Evolutionary conservation across 2,113 vertebrate species (phyloP).

Genomic region (Isichthys henryi): DNA sequence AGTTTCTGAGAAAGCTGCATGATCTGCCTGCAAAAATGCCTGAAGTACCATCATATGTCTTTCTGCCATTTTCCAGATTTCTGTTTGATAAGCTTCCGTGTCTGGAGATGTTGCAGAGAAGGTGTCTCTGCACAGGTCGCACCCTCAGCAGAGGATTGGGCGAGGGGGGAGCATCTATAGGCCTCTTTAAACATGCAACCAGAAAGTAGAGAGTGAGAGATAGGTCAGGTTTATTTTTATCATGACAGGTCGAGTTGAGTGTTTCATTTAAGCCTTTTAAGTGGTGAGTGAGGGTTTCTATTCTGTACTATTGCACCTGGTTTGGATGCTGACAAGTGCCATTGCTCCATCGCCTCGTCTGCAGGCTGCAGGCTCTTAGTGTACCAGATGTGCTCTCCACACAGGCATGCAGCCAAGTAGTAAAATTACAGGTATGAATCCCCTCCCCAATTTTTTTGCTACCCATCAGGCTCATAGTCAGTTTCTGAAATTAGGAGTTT

Average conservation of each 20-base stretch:
- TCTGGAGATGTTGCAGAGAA: neutral
- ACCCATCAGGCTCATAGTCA: neutral
- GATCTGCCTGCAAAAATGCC: neutral
- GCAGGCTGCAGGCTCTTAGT: neutral
- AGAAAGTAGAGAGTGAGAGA: slow-evolving; percentile 31
- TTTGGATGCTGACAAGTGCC: slow-evolving; percentile 12
- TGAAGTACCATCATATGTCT: neutral
- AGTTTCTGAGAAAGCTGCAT: neutral
- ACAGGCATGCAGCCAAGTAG: neutral
- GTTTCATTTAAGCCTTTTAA: slow-evolving; percentile 27
- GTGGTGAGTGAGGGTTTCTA: slow-evolving; percentile 26
- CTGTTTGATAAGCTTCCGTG: neutral
- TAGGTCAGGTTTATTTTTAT: slow-evolving; percentile 43
- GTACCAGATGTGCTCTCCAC: neutral
- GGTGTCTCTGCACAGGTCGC: neutral
- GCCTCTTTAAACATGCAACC: neutral
- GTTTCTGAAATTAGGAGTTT: neutral
- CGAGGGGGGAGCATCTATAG: neutral
- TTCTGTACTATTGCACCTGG: slow-evolving; percentile 17
- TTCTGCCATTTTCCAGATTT: neutral
- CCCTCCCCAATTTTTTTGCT: neutral
- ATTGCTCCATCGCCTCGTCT: neutral
- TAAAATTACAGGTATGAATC: neutral
- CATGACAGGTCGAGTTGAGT: slow-evolving; percentile 22
- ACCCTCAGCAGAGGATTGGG: neutral